Evolutionary conservation across 2,888 invertebrate species (phyloP).

Genomic region (Sinhomidia bicolor): DNA sequence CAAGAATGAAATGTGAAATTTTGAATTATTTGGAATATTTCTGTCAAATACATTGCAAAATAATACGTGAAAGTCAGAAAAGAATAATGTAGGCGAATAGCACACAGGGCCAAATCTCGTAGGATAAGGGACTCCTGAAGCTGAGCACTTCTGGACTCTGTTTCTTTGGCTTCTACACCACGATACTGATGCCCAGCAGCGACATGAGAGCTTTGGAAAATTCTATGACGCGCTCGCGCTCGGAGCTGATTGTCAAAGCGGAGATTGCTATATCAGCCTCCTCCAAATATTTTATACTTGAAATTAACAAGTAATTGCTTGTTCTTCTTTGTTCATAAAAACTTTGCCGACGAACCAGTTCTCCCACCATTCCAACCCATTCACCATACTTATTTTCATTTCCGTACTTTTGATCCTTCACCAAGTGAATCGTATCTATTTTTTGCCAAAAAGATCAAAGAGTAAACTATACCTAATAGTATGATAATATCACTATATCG

Average conservation of each 20-base stretch:
- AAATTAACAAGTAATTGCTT: no score
- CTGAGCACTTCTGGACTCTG: slow-evolving; percentile 92
- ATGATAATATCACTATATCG: no score
- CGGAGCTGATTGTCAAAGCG: slow-evolving; percentile 97
- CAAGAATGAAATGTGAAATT: no score
- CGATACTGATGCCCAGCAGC: slow-evolving; percentile 96
- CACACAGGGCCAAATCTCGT: slow-evolving; percentile 90
- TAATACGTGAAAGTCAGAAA: no score
- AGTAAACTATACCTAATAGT: no score
- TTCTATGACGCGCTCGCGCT: slow-evolving; percentile 96
- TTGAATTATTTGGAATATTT: no score
- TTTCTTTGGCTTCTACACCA: slow-evolving; percentile 87
- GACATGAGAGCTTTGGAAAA: slow-evolving; percentile 95
- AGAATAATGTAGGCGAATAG: slow-evolving; percentile 91
- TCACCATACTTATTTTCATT: slow-evolving; percentile 89
- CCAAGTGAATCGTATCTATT: slow-evolving; percentile 91
- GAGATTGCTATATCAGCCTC: slow-evolving; percentile 98
- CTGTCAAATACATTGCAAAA: no score
- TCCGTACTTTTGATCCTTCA: slow-evolving; percentile 93
- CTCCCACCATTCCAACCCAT: slow-evolving; percentile 95
- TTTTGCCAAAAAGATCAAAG: no score
- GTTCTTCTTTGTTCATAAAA: no score
- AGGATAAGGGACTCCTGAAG: slow-evolving; percentile 87
- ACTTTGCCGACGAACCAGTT: slow-evolving; percentile 91
- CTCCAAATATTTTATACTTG: no score